phyloP scores from a whole-genome alignment of 2,113 vertebrate genomes.

The Neofelis nebulosa region DNA sequence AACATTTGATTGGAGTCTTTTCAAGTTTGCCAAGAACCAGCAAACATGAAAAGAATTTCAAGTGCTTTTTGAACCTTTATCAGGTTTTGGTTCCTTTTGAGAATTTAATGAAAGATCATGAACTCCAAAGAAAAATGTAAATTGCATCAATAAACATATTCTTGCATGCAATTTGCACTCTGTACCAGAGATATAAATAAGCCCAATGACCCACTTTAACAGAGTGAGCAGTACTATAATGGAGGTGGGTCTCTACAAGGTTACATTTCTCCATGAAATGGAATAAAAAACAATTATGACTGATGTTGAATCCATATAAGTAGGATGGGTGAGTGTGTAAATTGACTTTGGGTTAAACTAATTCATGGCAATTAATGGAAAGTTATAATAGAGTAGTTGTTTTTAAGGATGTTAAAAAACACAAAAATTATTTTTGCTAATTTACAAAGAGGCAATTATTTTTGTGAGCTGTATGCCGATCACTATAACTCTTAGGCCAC shows the following conservation, averaged over 20 bases:
- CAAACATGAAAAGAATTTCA: not conserved
- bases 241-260: not conserved
- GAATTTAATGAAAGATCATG: not conserved
- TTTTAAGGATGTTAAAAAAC: not conserved
- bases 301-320: not conserved
- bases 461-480: not conserved
- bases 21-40: not conserved
- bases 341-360: constrained; percentile 53
- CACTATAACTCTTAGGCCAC: not conserved
- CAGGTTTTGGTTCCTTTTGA: not conserved
- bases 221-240: not conserved
- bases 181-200: not conserved
- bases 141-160: constrained; percentile 5
- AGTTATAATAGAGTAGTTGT: not conserved
- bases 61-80: not conserved
- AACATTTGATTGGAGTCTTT: not conserved
- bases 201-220: not conserved
- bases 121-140: not conserved
- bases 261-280: constrained; percentile 57
- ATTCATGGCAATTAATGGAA: constrained; percentile 24
- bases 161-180: not conserved
- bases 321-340: not conserved
- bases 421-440: not conserved
- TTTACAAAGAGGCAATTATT: constrained; percentile 48
- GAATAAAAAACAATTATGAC: constrained; percentile 43